Evolutionary conservation across 2,888 invertebrate species (phyloP), one percentile per base, ranked within the genome.

Genomic region (Syrista parreyssii): DNA sequence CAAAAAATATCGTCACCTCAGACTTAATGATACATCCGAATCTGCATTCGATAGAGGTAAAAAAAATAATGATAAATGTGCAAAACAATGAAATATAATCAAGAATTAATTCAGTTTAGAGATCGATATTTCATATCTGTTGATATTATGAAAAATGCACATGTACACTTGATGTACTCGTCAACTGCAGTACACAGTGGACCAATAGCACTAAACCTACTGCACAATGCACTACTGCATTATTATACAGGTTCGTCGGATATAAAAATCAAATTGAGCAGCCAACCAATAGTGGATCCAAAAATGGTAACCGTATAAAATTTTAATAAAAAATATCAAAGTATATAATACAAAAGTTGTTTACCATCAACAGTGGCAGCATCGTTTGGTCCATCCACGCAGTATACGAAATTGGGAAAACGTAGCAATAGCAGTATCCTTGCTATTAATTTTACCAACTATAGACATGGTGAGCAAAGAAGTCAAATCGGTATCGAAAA

Each of bases 121-220:
- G 82, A 83, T 78, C 80, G 79, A 40, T 84, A 83, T 40, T 82
- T 84, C 74, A 79, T 84, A 79, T 79, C 82, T 3, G 73, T 84
- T 32, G 83, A 85, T 68, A 77, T 83, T 32, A 68, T 78, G 0
- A 12, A 76, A 33, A 73, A 78, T 23, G 68, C 68, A 68, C 12
- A 34, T 71, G 76, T 83, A 30, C 74, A 78, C 55, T 76, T 84
- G 4, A 78, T 82, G 79, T 81, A 85, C 75, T 84, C 84, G 1
- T 79, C 83, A 9, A 77, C 78, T 12, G 78, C 82, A 35, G 32
- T 80, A 15, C 83, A 84, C 68, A 84, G 85, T 73, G 82, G 83
- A 12, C 85, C 85, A 15, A 79, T 84, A 34, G 79, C 84, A 33
- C 31, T 85, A 32, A 85, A 84, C 79, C 74, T 82, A 31, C 36